Conservation (phyloP, 1,140 invertebrate species). For the Parapsyche elsis region DNA sequence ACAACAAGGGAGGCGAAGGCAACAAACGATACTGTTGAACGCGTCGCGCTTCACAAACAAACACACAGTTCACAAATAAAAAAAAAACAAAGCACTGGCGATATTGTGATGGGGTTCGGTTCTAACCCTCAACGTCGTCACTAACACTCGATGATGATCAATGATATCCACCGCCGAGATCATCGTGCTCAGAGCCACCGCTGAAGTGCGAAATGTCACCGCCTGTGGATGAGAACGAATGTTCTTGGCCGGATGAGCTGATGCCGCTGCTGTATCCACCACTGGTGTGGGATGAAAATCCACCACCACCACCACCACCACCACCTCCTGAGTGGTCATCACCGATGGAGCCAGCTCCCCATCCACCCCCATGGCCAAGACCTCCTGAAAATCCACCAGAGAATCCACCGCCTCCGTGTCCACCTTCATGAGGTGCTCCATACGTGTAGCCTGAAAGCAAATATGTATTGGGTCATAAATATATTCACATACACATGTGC, state of each 20-base stretch:
- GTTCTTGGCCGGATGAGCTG: background rate
- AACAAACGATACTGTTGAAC: too few relatives aligned
- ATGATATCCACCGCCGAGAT: constrained; percentile 24
- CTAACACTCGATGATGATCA: background rate
- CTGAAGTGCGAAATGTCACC: constrained; percentile 18
- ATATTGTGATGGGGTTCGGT: too few relatives aligned
- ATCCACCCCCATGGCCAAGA: constrained; percentile 58
- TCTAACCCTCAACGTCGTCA: too few relatives aligned
- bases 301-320: constrained; percentile 57
- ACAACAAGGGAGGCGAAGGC: too few relatives aligned
- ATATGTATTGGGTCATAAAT: background rate
- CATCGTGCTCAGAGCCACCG: constrained; percentile 14
- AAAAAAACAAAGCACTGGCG: too few relatives aligned
- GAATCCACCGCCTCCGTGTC: constrained; percentile 60
- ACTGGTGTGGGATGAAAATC: background rate
- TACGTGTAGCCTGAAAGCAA: constrained; percentile 60
- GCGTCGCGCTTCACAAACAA: too few relatives aligned
- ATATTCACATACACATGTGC: background rate
- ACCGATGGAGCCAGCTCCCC: constrained; percentile 57
- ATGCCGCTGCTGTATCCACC: background rate
- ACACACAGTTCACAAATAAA: too few relatives aligned
- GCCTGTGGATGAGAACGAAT: constrained; percentile 10
- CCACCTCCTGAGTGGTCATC: constrained; percentile 53
- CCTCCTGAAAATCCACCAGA: constrained; percentile 59
- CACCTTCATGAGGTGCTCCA: constrained; percentile 63